A percentile compares a stretch with the other conserved stretches of the same genome.
Evolutionary conservation across 1,140 invertebrate species (phyloP).

Genomic region (Drosophila sechellia): DNA sequence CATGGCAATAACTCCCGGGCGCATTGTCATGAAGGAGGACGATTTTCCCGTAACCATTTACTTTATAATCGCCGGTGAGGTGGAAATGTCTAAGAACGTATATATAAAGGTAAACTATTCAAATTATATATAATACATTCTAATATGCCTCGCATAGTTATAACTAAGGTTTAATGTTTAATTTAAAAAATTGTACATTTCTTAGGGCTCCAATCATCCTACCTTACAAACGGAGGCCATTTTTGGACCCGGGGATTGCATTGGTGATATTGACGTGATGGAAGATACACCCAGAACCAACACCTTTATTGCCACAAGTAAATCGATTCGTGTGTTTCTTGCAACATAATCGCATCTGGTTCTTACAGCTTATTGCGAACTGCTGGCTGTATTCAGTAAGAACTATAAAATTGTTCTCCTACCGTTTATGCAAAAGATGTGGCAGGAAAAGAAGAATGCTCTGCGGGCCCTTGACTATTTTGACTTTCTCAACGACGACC

Average conservation of each 20-base stretch:
- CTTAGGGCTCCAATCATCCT: not conserved
- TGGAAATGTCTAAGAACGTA: constrained; percentile 51
- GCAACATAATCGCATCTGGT: not conserved
- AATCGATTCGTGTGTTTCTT: not conserved
- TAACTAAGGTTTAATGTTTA: no score
- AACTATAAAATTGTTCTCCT: constrained; percentile 57
- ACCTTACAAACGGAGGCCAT: constrained; percentile 43
- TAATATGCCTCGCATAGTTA: no score
- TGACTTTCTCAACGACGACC: constrained; percentile 53
- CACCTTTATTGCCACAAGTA: constrained; percentile 46
- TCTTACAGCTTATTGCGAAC: constrained; percentile 55
- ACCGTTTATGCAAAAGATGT: constrained; percentile 53
- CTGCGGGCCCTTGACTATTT: constrained; percentile 67
- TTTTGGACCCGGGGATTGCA: constrained; percentile 59
- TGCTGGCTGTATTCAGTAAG: constrained; percentile 55
- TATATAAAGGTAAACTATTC: constrained; percentile 41
- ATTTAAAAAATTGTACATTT: no score
- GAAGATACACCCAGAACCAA: constrained; percentile 38
- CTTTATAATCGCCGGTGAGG: constrained; percentile 59
- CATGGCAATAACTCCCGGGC: constrained; percentile 29
- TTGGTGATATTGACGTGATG: constrained; percentile 63
- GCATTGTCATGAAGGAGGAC: constrained; percentile 39
- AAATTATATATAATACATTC: no score
- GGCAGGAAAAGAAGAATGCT: constrained; percentile 67
- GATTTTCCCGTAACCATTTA: constrained; percentile 47